phyloP scores from a whole-genome alignment of 30 jellyfish, hydroid and myxozoan genomes.

The Chironex yamaguchii region DNA sequence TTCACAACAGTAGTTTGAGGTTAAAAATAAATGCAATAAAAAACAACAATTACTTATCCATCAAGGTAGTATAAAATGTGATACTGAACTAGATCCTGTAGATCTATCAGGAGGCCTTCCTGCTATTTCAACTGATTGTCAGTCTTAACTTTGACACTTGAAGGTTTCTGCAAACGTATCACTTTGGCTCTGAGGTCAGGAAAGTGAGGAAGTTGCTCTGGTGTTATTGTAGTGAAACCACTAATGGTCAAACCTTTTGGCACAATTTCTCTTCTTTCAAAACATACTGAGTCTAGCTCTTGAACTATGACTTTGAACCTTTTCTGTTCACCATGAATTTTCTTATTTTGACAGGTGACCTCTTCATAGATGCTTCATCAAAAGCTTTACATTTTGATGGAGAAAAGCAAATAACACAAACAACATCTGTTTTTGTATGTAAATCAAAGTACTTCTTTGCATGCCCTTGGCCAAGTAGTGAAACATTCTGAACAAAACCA shows the following conservation, averaged over 20 bases:
- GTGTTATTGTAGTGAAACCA: constrained; percentile 2
- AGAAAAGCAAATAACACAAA: no score
- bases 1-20: no score
- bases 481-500: no score
- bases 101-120: constrained; percentile 17
- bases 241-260: constrained; percentile 1
- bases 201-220: constrained; percentile 29
- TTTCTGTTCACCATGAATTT: not conserved
- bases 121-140: constrained; percentile 8
- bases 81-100: no score
- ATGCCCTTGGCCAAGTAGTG: no score
- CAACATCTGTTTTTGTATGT: no score
- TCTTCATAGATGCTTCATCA: constrained; percentile 14
- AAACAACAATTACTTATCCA: no score
- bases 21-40: no score
- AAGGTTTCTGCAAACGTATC: constrained; percentile 13
- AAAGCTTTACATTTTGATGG: not conserved
- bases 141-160: constrained; percentile 10
- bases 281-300: constrained; percentile 6
- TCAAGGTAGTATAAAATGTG: no score
- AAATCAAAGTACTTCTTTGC: no score
- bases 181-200: constrained; percentile 2
- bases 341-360: constrained; percentile 2
- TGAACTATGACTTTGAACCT: not conserved
- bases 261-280: constrained; percentile 22